Base-by-base conservation (phyloP, 2,888 invertebrate species). In the Drosophila infuscata region DNA sequence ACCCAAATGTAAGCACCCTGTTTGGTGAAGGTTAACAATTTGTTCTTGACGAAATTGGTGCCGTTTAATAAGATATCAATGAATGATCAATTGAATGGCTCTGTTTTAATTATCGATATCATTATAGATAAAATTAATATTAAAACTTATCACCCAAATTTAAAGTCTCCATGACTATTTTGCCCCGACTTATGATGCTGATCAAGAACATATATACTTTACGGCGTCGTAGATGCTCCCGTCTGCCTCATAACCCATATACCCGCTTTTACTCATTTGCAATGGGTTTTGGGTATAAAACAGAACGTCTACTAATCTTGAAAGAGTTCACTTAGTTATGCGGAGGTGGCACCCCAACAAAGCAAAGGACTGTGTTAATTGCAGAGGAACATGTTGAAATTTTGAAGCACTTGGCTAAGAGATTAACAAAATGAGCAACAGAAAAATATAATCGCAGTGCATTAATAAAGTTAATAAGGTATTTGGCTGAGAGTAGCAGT, bases 371-470 rank as follows among this genome's bases (percentile, higher is more conserved):
- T 38, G 58, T 35, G 58, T 29, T 66, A 66, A 67, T 38, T 36
- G 48, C 41, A 9, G 41, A 7, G 48, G 68, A 54, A 8, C 68
- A 54, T 36, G 67, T 68, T 49, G 12, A 41, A 48, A 12, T 17
- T 29, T 36, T 29, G 1, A 29, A 54, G 41, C 48, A 46, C 30
- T 46, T 36, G 33, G 12, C 35, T 17, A 25, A 11, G 20, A 43
- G 54, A 33, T 49, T 35, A 62, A 43, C 53, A 59, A 76, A 74
- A 43, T 49, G 53, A 33, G 25, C 30, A 48, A 32, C 52, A 32
- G 54, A 20, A 53, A 48, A 29, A 53, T 20, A 33, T 51, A 30
- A 51, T n/a, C 30, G 20, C 12, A 38, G 25, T 12, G 9, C 32
- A 12, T 60, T 35, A 33, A 56, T 33, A 41, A n/a, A 20, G n/a